These are phyloP conservation scores for Buathra laborator DNA, from an alignment of 2,888 invertebrate species.

Conservation along the genomic window DNA sequence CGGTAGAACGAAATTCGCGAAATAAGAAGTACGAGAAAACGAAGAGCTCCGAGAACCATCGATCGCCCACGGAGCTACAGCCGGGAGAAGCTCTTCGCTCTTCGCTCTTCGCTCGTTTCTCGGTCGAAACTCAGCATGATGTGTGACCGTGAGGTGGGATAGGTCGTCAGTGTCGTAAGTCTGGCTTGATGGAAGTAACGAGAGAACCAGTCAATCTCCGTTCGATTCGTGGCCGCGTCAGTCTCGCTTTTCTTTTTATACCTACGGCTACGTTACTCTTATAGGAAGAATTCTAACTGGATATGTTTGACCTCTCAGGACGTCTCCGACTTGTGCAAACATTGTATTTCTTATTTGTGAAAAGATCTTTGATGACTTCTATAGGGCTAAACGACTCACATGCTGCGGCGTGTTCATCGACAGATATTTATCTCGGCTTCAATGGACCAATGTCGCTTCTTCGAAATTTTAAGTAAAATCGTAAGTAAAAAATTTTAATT, in stretches of 20 bases:
- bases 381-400: too few species aligned
- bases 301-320: slow-evolving; percentile 36
- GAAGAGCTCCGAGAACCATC: slow-evolving; percentile 17
- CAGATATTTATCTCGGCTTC: too few species aligned
- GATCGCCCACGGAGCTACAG: slow-evolving; percentile 38
- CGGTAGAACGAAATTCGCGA: slow-evolving; percentile 11
- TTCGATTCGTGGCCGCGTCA: slow-evolving; percentile 11
- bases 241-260: slow-evolving; percentile 18
- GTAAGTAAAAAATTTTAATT: too few species aligned
- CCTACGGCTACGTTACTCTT: slow-evolving; percentile 5
- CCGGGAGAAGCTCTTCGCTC: slow-evolving; percentile 56
- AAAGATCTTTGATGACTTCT: too few species aligned
- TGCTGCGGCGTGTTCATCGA: too few species aligned
- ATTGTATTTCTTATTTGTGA: background rate
- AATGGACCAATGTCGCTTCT: too few species aligned
- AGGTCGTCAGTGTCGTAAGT: slow-evolving; percentile 72
- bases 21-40: background rate
- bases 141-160: slow-evolving; percentile 70
- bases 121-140: slow-evolving; percentile 67
- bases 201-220: slow-evolving; percentile 57
- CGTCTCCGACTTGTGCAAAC: slow-evolving; percentile 2
- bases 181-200: slow-evolving; percentile 76
- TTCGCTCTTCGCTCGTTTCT: slow-evolving; percentile 68
- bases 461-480: too few species aligned
- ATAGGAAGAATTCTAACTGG: slow-evolving; percentile 47